Percentiles rank a stretch among this genome's conserved stretches.
These are phyloP conservation scores for Goniozus legneri DNA, from an alignment of 1,140 invertebrate species.

Conservation along the genomic window DNA sequence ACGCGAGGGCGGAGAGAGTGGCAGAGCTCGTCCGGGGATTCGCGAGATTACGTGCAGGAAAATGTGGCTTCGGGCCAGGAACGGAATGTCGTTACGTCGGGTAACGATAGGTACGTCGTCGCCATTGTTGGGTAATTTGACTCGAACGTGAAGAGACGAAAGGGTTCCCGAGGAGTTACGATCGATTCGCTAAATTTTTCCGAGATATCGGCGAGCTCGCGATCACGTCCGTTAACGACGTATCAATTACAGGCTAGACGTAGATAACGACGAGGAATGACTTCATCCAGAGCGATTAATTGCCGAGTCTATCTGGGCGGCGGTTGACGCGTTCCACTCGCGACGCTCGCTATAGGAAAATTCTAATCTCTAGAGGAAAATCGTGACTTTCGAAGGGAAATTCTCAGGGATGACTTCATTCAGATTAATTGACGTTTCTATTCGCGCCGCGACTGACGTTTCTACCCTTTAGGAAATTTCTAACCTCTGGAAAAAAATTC, in stretches of 20 bases:
- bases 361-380: too few species aligned
- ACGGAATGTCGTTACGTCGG: slow-evolving; percentile 30
- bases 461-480: too few species aligned
- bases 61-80: slow-evolving; percentile 33
- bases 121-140: slow-evolving; percentile 27
- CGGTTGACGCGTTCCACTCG: too few species aligned
- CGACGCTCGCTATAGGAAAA: too few species aligned
- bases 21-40: slow-evolving; percentile 24
- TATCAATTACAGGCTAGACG: slow-evolving; percentile 33
- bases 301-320: too few species aligned
- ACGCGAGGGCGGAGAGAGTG: slow-evolving; percentile 16
- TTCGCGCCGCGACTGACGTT: too few species aligned
- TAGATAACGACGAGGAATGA: slow-evolving; percentile 33
- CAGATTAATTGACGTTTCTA: too few species aligned
- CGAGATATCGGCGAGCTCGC: slow-evolving; percentile 17
- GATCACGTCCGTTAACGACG: slow-evolving; percentile 33
- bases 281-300: slow-evolving; percentile 34
- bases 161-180: too few species aligned
- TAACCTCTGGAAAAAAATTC: too few species aligned
- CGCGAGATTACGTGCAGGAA: slow-evolving; percentile 30
- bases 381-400: slow-evolving; percentile 6
- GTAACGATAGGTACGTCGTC: slow-evolving; percentile 28
- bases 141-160: slow-evolving; percentile 13
- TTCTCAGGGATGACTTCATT: too few species aligned
- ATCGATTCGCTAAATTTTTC: slow-evolving; percentile 32